phyloP scores from a whole-genome alignment of 2,797 vertebrate genomes.

The Dendrocincla fuliginosa region DNA sequence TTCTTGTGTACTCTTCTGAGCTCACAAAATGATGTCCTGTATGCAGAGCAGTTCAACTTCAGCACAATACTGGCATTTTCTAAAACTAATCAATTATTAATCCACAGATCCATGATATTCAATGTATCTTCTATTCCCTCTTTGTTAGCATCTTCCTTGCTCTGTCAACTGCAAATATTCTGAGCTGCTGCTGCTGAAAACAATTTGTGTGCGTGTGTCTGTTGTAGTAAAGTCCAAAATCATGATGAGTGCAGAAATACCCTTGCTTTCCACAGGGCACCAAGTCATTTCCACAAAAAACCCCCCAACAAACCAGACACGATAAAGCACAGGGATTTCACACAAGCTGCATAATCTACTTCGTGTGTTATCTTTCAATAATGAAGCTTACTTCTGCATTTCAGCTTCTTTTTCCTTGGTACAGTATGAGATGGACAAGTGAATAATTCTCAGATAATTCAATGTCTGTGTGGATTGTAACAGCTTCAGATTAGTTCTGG shows the following conservation, averaged over 20 bases:
- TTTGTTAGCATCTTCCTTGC: not conserved
- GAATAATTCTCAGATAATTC: not conserved
- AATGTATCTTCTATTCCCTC: not conserved
- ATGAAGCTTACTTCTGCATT: not conserved
- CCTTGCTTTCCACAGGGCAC: not conserved
- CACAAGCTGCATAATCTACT: not conserved
- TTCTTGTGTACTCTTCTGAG: not conserved
- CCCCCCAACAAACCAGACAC: fast-evolving
- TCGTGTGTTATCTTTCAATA: not conserved
- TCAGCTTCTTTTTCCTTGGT: not conserved
- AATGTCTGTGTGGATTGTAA: not conserved
- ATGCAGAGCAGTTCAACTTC: not conserved
- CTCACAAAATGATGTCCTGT: not conserved
- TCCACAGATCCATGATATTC: not conserved
- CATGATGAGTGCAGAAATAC: not conserved
- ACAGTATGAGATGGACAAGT: not conserved
- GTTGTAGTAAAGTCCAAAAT: not conserved
- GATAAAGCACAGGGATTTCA: not conserved
- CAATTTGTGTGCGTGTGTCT: not conserved
- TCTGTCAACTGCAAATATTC: not conserved
- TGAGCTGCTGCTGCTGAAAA: not conserved
- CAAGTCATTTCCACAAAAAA: not conserved
- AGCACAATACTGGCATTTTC: not conserved
- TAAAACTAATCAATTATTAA: not conserved
- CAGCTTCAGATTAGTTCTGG: not conserved